Evolutionary conservation across 2,113 vertebrate genomes (phyloP).

Genomic region (Junco hyemalis): DNA sequence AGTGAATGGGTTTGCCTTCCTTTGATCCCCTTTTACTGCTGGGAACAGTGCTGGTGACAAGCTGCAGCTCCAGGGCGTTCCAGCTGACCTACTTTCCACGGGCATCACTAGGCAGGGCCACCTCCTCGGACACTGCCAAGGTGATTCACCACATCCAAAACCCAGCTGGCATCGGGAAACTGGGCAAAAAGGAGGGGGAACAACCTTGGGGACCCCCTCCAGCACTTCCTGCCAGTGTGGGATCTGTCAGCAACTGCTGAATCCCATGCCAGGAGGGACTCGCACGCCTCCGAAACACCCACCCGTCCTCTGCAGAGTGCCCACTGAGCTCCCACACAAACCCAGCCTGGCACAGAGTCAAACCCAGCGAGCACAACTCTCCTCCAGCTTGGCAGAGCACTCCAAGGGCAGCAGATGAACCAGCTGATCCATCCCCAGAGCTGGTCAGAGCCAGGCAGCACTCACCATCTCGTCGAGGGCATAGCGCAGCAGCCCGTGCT

Average conservation of each 20-base stretch:
- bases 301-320: neutral
- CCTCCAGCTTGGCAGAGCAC: neutral
- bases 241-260: neutral
- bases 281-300: neutral
- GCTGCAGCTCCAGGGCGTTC: neutral
- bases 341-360: neutral
- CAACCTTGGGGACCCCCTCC: neutral
- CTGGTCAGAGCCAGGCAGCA: neutral
- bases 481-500: slow-evolving; percentile 90
- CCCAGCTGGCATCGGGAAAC: neutral
- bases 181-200: neutral
- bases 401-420: neutral
- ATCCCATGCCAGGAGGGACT: neutral
- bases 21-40: neutral
- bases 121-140: neutral
- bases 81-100: slow-evolving; percentile 31
- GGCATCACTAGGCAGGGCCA: neutral
- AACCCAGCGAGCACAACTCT: neutral
- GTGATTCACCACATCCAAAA: neutral
- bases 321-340: neutral
- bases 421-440: neutral
- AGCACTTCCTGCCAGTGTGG: accelerated
- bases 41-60: neutral
- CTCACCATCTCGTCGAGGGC: slow-evolving; percentile 96
- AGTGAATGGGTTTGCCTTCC: neutral